phyloP scores from a whole-genome alignment of 2,113 vertebrate genomes.

The Pollimyrus isidori region DNA sequence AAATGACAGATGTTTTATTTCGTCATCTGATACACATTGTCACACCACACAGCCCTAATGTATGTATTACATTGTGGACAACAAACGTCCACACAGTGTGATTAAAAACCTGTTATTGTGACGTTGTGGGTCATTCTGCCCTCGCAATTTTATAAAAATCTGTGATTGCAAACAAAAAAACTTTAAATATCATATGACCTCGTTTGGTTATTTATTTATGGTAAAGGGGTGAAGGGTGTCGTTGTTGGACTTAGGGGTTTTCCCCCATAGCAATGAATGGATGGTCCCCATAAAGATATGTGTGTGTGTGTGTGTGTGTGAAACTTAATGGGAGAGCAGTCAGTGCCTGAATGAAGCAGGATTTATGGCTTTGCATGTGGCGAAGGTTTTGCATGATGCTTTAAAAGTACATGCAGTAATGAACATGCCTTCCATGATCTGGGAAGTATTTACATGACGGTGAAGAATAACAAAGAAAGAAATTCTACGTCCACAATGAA shows the following conservation, averaged over 20 bases:
- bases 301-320: background rate
- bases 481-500: background rate
- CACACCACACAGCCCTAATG: background rate
- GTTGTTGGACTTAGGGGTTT: background rate
- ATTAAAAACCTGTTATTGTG: background rate
- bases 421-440: background rate
- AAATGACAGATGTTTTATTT: too few relatives aligned
- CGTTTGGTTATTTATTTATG: background rate
- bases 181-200: background rate
- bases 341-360: background rate
- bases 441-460: background rate
- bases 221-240: background rate
- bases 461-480: background rate
- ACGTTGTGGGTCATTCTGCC: too few relatives aligned
- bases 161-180: background rate
- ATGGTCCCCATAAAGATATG: background rate
- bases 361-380: background rate
- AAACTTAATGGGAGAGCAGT: background rate
- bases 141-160: background rate
- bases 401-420: background rate
- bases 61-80: background rate
- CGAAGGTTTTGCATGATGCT: background rate
- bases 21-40: too few relatives aligned
- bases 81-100: too few relatives aligned
- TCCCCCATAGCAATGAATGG: background rate